Base-by-base conservation (phyloP, 2,113 vertebrate genomes). In the Prunella himalayana region DNA sequence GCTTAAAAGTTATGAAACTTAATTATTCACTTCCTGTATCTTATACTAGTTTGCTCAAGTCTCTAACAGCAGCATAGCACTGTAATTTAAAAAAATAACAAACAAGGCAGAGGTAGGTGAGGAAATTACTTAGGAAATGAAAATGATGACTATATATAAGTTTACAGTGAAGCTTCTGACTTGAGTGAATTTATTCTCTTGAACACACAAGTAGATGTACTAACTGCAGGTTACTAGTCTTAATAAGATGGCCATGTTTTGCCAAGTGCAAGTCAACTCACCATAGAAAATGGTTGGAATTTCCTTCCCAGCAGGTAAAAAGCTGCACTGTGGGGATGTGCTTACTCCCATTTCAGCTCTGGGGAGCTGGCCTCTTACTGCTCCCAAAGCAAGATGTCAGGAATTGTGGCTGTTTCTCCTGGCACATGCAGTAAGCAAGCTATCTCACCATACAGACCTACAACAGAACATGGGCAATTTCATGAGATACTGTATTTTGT, bases 131-230 rank as follows among this genome's bases (percentile, higher is more conserved):
- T 27, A 50, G 21, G 11, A 47, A 41, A 10, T 14, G 21, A 82
- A 60, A 21, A 47, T 0, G 0, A 82, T 2, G 1, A 15, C 49
- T 57, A 1, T 37, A 31, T 31, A 17, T 61, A 47, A 41, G 37
- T 35, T 54, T 35, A 35, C 8, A 28, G 18, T 8, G 23, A 87
- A 78, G 39, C 21, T 63, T 56, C 23, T 39, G 4, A 12, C 20
- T 66, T 10, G 8, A 68, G 20, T 24, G 24, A 13, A 33, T 82
- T 88, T 47, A 31, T 68, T 76, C 22, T 50, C 33, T 51, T n/a
- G 28, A n/a, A 39, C n/a, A 54, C 13, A 12, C 3, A 50, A n/a
- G 15, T 6, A 50, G 65, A 23, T 22, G 14, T 24, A 37, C 28
- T 66, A 39, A 65, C 19, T 35, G 15, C 17, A 45, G 14, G 44